Conservation (phyloP, 2,888 invertebrate genomes). For the Oxycera nigricornis region DNA sequence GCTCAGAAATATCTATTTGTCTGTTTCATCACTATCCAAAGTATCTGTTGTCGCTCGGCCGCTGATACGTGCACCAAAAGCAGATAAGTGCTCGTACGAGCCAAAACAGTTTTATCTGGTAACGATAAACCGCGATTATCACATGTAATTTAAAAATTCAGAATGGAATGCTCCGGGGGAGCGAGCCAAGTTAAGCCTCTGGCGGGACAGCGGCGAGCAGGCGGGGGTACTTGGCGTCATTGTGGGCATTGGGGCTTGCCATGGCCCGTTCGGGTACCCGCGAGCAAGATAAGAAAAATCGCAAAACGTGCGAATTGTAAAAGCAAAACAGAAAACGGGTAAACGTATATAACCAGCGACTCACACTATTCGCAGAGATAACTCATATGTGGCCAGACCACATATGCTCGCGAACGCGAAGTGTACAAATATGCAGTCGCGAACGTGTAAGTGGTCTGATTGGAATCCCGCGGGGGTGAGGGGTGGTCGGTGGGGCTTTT, state of each 20-base stretch:
- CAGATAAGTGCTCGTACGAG: no score
- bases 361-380: not conserved
- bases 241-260: not conserved
- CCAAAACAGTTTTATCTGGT: not conserved
- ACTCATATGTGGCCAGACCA: constrained; percentile 3
- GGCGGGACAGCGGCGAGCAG: not conserved
- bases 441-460: not conserved
- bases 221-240: not conserved
- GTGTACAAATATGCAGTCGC: constrained; percentile 13
- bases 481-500: not conserved
- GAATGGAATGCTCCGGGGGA: not conserved
- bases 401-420: not conserved
- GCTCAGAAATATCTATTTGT: no score
- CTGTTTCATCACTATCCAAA: no score
- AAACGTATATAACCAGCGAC: not conserved
- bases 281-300: not conserved
- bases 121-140: not conserved
- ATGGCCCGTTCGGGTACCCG: not conserved
- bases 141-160: not conserved
- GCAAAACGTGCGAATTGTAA: constrained; percentile 25
- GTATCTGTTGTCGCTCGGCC: no score
- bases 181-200: not conserved
- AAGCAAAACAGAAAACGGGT: constrained; percentile 30
- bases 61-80: no score
- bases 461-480: not conserved